Evolutionary conservation across 2,888 invertebrate genomes (phyloP).

Genomic region (Eucera pruinosa): DNA sequence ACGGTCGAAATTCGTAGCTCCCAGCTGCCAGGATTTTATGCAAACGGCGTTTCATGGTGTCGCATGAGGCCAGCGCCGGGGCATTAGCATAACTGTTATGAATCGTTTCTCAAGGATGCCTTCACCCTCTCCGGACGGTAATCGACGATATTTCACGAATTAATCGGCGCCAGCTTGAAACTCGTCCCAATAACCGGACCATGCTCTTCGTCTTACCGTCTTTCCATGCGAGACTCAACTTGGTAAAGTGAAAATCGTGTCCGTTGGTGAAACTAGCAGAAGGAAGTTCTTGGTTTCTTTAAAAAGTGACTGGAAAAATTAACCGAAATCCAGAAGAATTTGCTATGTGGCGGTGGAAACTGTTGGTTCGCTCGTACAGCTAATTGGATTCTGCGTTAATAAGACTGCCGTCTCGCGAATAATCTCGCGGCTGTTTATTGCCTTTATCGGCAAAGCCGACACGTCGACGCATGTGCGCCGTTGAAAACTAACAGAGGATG

Average conservation of each 20-base stretch:
- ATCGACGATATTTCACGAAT: slow-evolving; percentile 62
- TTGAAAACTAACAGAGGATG: not conserved
- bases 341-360: slow-evolving; percentile 21
- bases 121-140: slow-evolving; percentile 30
- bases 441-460: slow-evolving; percentile 32
- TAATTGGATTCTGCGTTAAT: slow-evolving; percentile 69
- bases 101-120: slow-evolving; percentile 43
- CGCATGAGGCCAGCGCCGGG: slow-evolving; percentile 40
- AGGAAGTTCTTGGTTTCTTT: too few relatives aligned
- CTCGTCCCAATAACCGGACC: slow-evolving; percentile 37
- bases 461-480: slow-evolving; percentile 32
- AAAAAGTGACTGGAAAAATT: not conserved
- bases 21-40: slow-evolving; percentile 51
- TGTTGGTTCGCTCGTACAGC: slow-evolving; percentile 22
- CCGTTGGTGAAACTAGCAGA: too few relatives aligned
- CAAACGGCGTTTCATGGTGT: slow-evolving; percentile 39
- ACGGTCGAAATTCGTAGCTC: slow-evolving; percentile 38
- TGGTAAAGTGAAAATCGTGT: slow-evolving; percentile 34
- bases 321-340: not conserved
- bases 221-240: not conserved
- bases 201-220: slow-evolving; percentile 22
- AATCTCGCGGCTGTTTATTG: slow-evolving; percentile 45
- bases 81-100: slow-evolving; percentile 57
- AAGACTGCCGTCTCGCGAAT: slow-evolving; percentile 39
- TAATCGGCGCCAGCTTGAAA: slow-evolving; percentile 52